Evolutionary conservation across 2,888 invertebrate species (phyloP).

Genomic region (Drosophila testacea): DNA sequence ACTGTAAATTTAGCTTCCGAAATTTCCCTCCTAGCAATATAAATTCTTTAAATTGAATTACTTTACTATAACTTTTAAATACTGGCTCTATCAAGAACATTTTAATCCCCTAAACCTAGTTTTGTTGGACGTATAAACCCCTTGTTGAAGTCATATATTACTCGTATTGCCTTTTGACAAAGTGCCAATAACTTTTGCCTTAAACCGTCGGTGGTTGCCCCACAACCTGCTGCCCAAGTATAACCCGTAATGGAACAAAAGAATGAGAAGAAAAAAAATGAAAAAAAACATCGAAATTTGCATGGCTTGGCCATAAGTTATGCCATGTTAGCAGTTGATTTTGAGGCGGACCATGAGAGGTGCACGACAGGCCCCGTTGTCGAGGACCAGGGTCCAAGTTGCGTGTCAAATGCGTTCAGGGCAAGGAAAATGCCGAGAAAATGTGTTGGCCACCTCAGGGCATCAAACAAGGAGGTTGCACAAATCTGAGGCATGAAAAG

Average conservation of each 20-base stretch:
- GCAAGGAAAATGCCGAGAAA: conserved; percentile 18
- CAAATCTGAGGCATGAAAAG: conserved; percentile 43
- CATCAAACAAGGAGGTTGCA: conserved; percentile 8
- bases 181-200: conserved; percentile 77
- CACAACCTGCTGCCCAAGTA: conserved; percentile 20
- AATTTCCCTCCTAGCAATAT: too few species aligned
- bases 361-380: conserved; percentile 52
- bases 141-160: conserved; percentile 1
- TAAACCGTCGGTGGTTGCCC: conserved; percentile 47
- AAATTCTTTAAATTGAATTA: too few species aligned
- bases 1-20: too few species aligned
- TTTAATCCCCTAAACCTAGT: not conserved
- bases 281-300: conserved; percentile 57
- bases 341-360: conserved; percentile 48
- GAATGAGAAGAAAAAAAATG: conserved; percentile 5
- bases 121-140: conserved; percentile 40
- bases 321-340: conserved; percentile 82
- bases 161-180: conserved; percentile 69
- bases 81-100: not conserved
- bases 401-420: conserved; percentile 71
- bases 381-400: conserved; percentile 50
- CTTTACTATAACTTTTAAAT: too few species aligned
- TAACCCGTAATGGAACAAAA: conserved; percentile 53
- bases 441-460: conserved; percentile 29
- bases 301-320: conserved; percentile 76